phyloP scores from a whole-genome alignment of 2,113 vertebrate species.

The Dryoscopus gambensis region DNA sequence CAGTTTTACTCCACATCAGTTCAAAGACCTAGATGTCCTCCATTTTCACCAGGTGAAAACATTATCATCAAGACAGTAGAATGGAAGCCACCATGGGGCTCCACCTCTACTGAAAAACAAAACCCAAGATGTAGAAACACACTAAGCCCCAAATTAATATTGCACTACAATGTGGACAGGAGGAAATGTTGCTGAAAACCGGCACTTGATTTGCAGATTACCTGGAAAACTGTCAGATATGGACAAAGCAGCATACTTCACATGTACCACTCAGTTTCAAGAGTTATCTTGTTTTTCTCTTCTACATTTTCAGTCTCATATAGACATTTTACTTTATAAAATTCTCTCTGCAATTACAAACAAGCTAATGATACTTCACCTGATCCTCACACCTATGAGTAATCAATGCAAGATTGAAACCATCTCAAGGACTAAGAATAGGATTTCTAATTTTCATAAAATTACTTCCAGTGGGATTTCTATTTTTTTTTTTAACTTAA shows the following conservation, averaged over 20 bases:
- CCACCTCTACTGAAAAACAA: not conserved
- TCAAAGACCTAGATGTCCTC: not conserved
- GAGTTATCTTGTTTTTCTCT: not conserved
- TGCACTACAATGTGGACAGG: not conserved
- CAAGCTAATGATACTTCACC: not conserved
- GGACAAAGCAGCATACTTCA: not conserved
- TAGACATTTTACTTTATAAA: not conserved
- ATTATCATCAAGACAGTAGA: not conserved
- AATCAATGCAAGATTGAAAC: not conserved
- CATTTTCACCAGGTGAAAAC: not conserved
- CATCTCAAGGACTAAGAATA: not conserved
- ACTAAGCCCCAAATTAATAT: not conserved
- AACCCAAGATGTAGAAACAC: not conserved
- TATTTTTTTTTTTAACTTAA: not conserved
- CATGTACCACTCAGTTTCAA: not conserved
- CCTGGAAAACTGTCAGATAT: not conserved
- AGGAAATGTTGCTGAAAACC: not conserved
- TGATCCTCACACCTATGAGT: not conserved
- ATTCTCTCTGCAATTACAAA: not conserved
- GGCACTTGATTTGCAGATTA: not conserved
- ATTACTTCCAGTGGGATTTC: not conserved
- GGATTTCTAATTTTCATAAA: not conserved
- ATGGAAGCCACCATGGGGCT: not conserved
- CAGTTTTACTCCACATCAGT: not conserved
- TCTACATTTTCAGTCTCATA: not conserved